Conservation (phyloP, 2,797 vertebrate species). For the Leptatherina wallacei region DNA sequence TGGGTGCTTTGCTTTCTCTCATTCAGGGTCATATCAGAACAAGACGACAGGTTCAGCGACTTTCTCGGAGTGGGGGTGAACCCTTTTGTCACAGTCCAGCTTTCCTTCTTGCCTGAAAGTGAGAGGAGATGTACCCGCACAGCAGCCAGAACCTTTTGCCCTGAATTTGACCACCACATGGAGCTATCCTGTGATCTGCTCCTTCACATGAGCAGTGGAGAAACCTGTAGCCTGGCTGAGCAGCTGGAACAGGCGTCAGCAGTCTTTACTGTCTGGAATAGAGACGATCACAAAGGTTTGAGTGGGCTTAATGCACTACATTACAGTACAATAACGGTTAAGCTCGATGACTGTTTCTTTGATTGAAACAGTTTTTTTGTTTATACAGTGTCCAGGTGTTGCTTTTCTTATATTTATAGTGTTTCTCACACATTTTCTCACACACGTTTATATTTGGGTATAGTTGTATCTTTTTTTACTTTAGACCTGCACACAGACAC, state of each 20-base stretch:
- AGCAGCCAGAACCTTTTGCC: constrained; percentile 88
- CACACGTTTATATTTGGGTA: neutral
- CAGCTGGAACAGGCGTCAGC: constrained; percentile 85
- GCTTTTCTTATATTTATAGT: neutral
- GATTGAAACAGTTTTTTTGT: neutral
- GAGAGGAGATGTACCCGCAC: constrained; percentile 81
- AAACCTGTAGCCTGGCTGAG: constrained; percentile 90
- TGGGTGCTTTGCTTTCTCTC: neutral
- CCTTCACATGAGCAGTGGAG: constrained; percentile 84
- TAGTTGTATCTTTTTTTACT: too few species aligned
- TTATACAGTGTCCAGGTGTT: neutral
- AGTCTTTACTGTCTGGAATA: constrained; percentile 89
- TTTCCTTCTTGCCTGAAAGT: constrained; percentile 87
- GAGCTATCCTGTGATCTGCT: constrained; percentile 88
- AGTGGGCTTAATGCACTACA: neutral
- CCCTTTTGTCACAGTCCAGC: constrained; percentile 83
- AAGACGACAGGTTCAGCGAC: constrained; percentile 81
- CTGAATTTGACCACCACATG: constrained; percentile 87
- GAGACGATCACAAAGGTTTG: constrained; percentile 76
- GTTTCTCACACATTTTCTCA: neutral
- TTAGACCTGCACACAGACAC: neutral
- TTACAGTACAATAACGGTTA: neutral
- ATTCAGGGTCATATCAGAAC: constrained; percentile 84
- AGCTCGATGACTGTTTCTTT: neutral
- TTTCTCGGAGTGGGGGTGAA: constrained; percentile 88